Conservation (phyloP, 2,888 invertebrate genomes). For the Fissipunctia ypsillon region DNA sequence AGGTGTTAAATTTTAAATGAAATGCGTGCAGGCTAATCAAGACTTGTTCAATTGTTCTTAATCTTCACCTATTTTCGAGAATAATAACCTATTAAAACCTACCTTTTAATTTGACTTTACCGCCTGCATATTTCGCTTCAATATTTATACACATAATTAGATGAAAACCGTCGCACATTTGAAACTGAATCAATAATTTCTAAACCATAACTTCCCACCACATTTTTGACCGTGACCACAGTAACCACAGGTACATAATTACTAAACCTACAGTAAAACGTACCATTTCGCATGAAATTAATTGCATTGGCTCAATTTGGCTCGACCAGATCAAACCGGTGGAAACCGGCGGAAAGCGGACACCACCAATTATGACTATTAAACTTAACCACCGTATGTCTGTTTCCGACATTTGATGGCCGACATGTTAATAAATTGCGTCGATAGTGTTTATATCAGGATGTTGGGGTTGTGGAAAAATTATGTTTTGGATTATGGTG, state of each 20-base stretch:
- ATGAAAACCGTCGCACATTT: neutral
- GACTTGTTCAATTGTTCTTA: neutral
- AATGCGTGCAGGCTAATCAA: neutral
- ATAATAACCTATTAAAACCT: neutral
- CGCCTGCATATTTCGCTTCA: too few relatives aligned
- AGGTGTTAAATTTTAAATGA: neutral
- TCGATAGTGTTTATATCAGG: conserved; percentile 22
- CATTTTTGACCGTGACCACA: conserved; percentile 45
- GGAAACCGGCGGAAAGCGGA: conserved; percentile 68
- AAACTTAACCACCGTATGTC: conserved; percentile 69
- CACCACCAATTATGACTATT: conserved; percentile 77
- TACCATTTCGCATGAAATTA: conserved; percentile 70
- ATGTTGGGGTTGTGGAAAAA: neutral
- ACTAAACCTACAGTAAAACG: conserved; percentile 41
- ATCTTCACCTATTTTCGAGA: too few relatives aligned
- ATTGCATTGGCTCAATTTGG: conserved; percentile 73
- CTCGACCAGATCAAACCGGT: conserved; percentile 69
- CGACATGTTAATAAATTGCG: conserved; percentile 59
- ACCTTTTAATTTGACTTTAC: neutral
- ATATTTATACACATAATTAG: neutral
- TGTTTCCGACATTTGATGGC: conserved; percentile 65
- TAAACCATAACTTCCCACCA: conserved; percentile 18
- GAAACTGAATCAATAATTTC: conserved; percentile 19
- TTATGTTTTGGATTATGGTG: neutral
- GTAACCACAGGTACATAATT: conserved; percentile 39